These are phyloP conservation scores for Arvicola amphibius DNA, from an alignment of 2,797 vertebrate genomes.

Conservation along the genomic window DNA sequence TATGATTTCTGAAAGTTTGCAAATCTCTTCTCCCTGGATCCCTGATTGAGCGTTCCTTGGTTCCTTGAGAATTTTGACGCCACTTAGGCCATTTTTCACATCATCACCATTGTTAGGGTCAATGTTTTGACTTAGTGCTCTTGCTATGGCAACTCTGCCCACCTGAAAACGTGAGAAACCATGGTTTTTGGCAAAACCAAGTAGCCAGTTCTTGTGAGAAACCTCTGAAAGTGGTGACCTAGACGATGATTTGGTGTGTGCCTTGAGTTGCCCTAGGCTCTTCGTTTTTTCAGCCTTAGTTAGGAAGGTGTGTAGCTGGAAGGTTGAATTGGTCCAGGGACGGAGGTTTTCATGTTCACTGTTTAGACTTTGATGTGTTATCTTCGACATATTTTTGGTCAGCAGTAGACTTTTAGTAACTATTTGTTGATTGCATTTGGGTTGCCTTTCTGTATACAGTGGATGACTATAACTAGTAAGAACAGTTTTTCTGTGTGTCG, in stretches of 20 bases:
- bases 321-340: neutral
- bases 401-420: neutral
- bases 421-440: slow-evolving; percentile 28
- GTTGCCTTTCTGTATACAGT: slow-evolving; percentile 41
- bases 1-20: neutral
- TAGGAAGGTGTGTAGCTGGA: neutral
- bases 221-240: neutral
- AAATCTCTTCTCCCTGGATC: neutral
- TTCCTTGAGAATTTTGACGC: neutral
- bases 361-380: neutral
- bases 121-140: neutral
- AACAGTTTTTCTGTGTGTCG: neutral
- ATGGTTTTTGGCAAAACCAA: neutral
- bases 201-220: neutral
- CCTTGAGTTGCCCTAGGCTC: neutral
- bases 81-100: neutral
- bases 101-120: neutral
- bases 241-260: neutral
- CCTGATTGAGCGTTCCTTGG: neutral
- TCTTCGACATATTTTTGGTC: neutral
- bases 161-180: neutral
- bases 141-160: neutral
- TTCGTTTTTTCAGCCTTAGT: neutral
- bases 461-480: neutral
- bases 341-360: neutral